Percentiles rank a stretch among this genome's conserved stretches.
Evolutionary conservation across 2,797 vertebrate species (phyloP).

Genomic region (Tragelaphus eurycerus): DNA sequence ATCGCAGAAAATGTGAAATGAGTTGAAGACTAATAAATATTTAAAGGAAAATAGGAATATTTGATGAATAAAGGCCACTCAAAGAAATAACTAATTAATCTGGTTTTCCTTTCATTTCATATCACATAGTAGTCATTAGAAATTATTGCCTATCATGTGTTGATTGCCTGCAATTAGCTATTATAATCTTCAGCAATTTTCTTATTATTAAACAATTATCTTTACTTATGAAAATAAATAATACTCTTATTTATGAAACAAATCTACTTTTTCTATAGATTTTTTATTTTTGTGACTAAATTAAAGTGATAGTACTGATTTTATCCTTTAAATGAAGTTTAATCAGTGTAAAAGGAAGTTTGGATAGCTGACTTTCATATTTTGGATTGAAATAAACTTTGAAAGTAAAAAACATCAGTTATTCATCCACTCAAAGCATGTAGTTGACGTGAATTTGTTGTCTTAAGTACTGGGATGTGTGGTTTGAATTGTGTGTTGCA

Average conservation of each 20-base stretch:
- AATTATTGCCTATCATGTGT: background rate
- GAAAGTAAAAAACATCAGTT: background rate
- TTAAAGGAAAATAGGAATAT: background rate
- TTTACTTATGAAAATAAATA: background rate
- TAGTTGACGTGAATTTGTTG: background rate
- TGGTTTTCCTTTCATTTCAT: background rate
- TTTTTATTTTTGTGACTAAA: background rate
- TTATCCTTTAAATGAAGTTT: background rate
- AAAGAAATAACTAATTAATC: background rate
- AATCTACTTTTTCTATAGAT: constrained; percentile 32
- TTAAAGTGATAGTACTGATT: background rate
- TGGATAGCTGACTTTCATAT: background rate
- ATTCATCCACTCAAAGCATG: background rate
- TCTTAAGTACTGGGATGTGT: background rate
- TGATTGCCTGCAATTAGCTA: background rate
- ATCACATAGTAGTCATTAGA: background rate
- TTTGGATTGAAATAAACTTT: background rate
- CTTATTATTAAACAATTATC: background rate
- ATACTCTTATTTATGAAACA: background rate
- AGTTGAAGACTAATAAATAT: background rate
- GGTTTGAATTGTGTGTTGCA: background rate
- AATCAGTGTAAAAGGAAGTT: constrained; percentile 34
- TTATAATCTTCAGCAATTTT: background rate
- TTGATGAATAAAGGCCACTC: background rate
- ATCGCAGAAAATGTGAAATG: background rate